These are phyloP conservation scores for Tichodroma muraria DNA, from an alignment of 2,113 vertebrate genomes.

Conservation along the genomic window DNA sequence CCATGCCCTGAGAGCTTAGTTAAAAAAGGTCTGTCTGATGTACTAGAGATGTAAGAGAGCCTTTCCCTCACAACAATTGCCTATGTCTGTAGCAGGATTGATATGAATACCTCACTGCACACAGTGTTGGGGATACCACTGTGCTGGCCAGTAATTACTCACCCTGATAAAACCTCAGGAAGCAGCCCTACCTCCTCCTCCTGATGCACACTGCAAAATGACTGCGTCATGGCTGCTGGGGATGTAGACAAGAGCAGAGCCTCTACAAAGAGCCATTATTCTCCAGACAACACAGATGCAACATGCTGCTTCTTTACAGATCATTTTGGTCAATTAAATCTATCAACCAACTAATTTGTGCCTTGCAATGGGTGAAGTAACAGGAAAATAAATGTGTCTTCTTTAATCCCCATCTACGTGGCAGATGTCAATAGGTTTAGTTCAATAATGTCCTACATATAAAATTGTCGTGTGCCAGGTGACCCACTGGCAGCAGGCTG, in stretches of 20 bases:
- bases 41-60: neutral
- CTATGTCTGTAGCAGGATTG: neutral
- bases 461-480: neutral
- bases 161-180: neutral
- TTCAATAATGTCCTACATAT: neutral
- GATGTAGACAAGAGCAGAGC: neutral
- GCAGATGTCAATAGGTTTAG: neutral
- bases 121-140: rapidly evolving
- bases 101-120: neutral
- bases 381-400: neutral
- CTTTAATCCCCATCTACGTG: neutral
- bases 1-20: neutral
- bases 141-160: neutral
- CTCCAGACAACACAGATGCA: neutral
- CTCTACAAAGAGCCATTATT: neutral
- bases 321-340: neutral
- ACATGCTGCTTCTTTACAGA: neutral
- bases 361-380: neutral
- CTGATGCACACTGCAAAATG: neutral
- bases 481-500: neutral
- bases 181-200: neutral
- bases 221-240: neutral
- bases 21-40: neutral
- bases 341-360: neutral
- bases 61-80: neutral